Base-by-base conservation (phyloP, 2,113 vertebrate genomes). In the Riparia riparia region DNA sequence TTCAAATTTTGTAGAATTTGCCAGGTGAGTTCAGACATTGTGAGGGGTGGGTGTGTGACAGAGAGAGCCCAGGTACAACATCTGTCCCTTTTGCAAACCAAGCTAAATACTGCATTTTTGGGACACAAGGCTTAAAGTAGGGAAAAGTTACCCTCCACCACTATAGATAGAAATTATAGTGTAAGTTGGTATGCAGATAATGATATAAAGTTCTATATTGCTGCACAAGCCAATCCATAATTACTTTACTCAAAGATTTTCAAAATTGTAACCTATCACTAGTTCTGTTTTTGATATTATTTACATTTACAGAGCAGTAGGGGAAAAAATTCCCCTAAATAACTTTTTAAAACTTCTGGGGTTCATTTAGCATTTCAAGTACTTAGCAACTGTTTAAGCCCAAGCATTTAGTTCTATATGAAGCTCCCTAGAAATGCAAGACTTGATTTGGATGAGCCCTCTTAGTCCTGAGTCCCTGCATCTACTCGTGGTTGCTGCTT, bases 161-260 rank as follows among this genome's bases (percentile, higher is more conserved):
- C 15, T 73, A 9, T 1, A 34, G 50, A 28, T 6, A 66, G 17
- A 81, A 86, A 87, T 76, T 57, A 18, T 22, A 26, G 7, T 44
- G 3, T 15, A 34, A 45, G 3, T 29, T 19, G 26, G 6, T 14
- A 54, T 61, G n/a, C 32, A 45, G 14, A 47, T 47, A 51, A 63
- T 44, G 6, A 10, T 37, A 15, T 2, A 2, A 2, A 72, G 13
- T 41, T 60, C 22, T 42, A 0, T 70, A 12, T 61, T 76, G 11
- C 31, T 82, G 26, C 28, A 71, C 15, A 20, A n/a, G 9, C 3
- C 31, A 81, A 17, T 21, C 50, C 25, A 19, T 78, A 68, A 78
- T 84, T 54, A 34, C 32, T 90, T 76, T 72, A 65, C 51, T 69
- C 32, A 73, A 64, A 77, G 44, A 24, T 91, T 95, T 94, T 72